Percentiles rank a stretch among this genome's conserved stretches.
phyloP scores from a whole-genome alignment of 2,797 vertebrate genomes.

The Pangasius djambal region DNA sequence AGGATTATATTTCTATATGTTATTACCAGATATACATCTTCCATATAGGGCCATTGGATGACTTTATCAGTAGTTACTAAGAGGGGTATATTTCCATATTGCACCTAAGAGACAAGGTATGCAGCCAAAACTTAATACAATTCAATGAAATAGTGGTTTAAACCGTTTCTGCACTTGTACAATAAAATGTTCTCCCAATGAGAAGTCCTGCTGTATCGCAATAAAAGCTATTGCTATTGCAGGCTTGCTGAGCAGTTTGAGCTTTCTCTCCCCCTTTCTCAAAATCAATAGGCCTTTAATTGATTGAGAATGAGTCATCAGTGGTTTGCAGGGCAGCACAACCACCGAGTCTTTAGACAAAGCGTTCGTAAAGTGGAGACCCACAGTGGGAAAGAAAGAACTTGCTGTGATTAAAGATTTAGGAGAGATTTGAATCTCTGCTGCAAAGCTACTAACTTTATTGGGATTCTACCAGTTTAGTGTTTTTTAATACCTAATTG shows the following conservation, averaged over 20 bases:
- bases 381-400: constrained; percentile 25
- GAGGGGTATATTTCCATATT: neutral
- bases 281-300: constrained; percentile 72
- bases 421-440: constrained; percentile 20
- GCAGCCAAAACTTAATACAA: constrained; percentile 13
- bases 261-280: constrained; percentile 49
- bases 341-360: constrained; percentile 41
- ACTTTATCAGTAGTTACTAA: neutral
- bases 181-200: constrained; percentile 20
- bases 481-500: neutral
- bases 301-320: constrained; percentile 64
- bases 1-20: neutral
- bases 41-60: neutral
- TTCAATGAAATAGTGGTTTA: constrained; percentile 40
- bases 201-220: constrained; percentile 45
- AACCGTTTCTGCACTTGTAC: constrained; percentile 40
- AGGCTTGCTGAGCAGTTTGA: constrained; percentile 41
- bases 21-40: neutral
- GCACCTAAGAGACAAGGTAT: constrained; percentile 9
- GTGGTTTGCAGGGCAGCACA: constrained; percentile 42
- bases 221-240: constrained; percentile 48
- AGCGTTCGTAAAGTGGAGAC: constrained; percentile 30
- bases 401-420: constrained; percentile 45
- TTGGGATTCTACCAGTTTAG: constrained; percentile 16
- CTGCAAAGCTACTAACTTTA: constrained; percentile 34